These are phyloP conservation scores for Oncorhynchus tshawytscha DNA, from an alignment of 2,113 vertebrate species.

Conservation along the genomic window DNA sequence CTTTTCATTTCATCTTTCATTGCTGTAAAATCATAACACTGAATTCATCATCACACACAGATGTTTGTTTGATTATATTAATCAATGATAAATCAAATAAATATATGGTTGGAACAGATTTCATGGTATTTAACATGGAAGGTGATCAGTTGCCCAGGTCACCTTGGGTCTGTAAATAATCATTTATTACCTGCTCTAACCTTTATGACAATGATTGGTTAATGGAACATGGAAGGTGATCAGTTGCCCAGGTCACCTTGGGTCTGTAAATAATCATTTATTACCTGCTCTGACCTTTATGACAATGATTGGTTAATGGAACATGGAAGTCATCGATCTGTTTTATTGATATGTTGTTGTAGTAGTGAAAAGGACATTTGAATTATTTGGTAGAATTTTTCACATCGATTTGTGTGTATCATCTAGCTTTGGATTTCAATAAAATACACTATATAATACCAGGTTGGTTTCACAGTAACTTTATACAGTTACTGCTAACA, in stretches of 20 bases:
- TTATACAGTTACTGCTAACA: too few species aligned
- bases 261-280: constrained; percentile 43
- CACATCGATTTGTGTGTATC: neutral
- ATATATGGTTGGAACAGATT: neutral
- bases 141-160: constrained; percentile 15
- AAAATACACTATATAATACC: too few species aligned
- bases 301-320: constrained; percentile 4
- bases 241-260: constrained; percentile 24
- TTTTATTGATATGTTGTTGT: neutral
- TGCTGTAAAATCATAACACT: too few species aligned
- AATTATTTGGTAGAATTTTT: neutral
- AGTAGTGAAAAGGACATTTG: neutral
- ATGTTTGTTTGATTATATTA: too few species aligned
- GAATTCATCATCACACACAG: too few species aligned
- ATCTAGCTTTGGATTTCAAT: too few species aligned
- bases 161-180: constrained; percentile 39
- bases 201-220: constrained; percentile 7
- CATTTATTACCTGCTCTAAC: constrained; percentile 36
- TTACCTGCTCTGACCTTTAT: constrained; percentile 27
- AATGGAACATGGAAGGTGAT: constrained; percentile 6
- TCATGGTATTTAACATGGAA: constrained; percentile 5
- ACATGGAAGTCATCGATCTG: neutral
- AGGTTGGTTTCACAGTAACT: too few species aligned
- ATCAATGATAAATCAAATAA: too few species aligned
- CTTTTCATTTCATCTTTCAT: too few species aligned